Conservation (phyloP, 2,113 vertebrate genomes). For the Pangasianodon hypophthalmus region DNA sequence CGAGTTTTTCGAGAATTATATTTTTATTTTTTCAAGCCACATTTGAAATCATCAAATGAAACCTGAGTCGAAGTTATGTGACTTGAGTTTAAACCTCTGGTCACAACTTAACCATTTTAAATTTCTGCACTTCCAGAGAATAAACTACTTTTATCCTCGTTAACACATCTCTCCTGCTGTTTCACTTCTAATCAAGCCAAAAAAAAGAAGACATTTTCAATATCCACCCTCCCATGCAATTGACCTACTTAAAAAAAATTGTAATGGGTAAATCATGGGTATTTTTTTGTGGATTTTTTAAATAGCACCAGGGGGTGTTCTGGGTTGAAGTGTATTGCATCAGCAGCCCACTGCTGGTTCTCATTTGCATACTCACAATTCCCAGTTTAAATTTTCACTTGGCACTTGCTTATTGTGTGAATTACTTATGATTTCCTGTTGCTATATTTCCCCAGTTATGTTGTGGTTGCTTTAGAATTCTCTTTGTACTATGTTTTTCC, state of each 20-base stretch:
- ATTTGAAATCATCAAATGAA: background rate
- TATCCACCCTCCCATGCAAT: background rate
- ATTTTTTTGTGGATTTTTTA: background rate
- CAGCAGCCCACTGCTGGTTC: background rate
- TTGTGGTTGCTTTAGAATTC: background rate
- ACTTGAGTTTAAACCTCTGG: background rate
- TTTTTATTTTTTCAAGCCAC: background rate
- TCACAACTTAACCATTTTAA: background rate
- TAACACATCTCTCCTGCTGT: background rate
- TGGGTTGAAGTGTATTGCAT: background rate
- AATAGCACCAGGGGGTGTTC: background rate
- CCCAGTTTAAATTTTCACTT: constrained; percentile 9
- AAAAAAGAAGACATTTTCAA: background rate
- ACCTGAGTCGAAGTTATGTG: background rate
- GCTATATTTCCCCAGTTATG: background rate
- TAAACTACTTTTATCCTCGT: background rate
- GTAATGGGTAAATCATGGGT: background rate
- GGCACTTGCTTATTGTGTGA: background rate
- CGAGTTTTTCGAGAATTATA: background rate
- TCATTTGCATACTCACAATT: constrained; percentile 9
- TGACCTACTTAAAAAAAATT: background rate
- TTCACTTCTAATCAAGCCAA: background rate
- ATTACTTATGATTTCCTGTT: constrained; percentile 26
- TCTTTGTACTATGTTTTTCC: background rate
- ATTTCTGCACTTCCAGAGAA: background rate